Conservation (phyloP, 2,888 invertebrate species). For the Cylindroiulus punctatus region DNA sequence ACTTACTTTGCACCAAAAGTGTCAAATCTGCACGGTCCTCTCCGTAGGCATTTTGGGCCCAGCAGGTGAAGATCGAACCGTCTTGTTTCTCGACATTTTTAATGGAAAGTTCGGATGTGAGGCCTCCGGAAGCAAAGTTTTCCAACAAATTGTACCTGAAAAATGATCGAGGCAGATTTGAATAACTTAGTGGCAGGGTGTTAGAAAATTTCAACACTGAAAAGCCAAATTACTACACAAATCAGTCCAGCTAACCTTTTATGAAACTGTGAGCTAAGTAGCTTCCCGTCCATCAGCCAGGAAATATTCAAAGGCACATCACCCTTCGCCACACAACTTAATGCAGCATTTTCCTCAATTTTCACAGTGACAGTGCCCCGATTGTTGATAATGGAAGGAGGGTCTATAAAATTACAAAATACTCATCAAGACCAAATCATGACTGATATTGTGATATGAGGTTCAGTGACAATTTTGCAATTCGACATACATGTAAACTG, state of each 20-base stretch:
- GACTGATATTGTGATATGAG: background rate
- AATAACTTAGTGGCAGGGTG: no score
- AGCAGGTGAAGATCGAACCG: slow-evolving; percentile 50
- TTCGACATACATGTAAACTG: no score
- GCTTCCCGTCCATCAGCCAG: slow-evolving; percentile 55
- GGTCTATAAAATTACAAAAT: background rate
- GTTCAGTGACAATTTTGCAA: background rate
- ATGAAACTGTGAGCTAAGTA: slow-evolving; percentile 15
- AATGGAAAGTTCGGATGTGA: slow-evolving; percentile 54
- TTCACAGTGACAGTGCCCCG: background rate
- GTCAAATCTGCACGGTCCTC: slow-evolving; percentile 43
- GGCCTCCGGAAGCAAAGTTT: slow-evolving; percentile 39
- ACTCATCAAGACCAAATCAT: background rate
- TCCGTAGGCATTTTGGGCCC: slow-evolving; percentile 55
- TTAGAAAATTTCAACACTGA: no score
- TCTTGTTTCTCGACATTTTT: slow-evolving; percentile 53
- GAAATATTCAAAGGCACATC: slow-evolving; percentile 53
- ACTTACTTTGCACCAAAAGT: slow-evolving; percentile 55
- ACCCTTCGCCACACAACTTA: slow-evolving; percentile 54
- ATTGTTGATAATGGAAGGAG: background rate
- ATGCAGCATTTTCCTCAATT: slow-evolving; percentile 44
- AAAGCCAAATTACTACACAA: no score
- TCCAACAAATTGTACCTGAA: slow-evolving; percentile 47
- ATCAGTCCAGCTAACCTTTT: slow-evolving; percentile 14
- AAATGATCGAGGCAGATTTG: no score